Percentiles rank a stretch among this genome's conserved stretches.
Conservation (phyloP, 2,113 vertebrate species). For the Castor canadensis region DNA sequence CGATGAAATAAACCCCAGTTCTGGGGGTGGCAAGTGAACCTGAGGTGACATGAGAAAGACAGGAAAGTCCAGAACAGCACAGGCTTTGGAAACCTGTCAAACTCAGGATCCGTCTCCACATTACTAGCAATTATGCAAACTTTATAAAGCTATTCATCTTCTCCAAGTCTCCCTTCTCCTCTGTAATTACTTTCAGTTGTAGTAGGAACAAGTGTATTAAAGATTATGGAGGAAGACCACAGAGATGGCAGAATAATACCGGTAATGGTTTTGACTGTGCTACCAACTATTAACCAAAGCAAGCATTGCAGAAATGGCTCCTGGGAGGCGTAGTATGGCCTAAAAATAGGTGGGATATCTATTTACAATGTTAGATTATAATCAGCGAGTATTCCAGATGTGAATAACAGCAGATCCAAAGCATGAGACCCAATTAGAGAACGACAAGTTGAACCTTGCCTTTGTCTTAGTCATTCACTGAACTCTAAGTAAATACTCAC, state of each 20-base stretch:
- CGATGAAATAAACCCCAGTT: not conserved
- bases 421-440: not conserved
- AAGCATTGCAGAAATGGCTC: not conserved
- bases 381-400: not conserved
- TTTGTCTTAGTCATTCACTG: not conserved
- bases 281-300: not conserved
- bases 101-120: not conserved
- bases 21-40: not conserved
- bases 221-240: not conserved
- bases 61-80: not conserved
- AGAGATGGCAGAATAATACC: not conserved
- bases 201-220: not conserved
- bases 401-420: not conserved
- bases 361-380: not conserved
- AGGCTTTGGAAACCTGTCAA: not conserved
- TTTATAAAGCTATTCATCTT: not conserved
- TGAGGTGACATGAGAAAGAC: fast-evolving
- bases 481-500: not conserved
- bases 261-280: not conserved
- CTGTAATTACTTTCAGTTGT: not conserved
- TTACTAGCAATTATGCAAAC: not conserved
- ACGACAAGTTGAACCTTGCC: not conserved
- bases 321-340: not conserved
- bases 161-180: not conserved
- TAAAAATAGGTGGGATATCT: not conserved